Evolutionary conservation across 2,888 invertebrate genomes (phyloP), one percentile per base, ranked within the genome.

Genomic region (Bibio marci): DNA sequence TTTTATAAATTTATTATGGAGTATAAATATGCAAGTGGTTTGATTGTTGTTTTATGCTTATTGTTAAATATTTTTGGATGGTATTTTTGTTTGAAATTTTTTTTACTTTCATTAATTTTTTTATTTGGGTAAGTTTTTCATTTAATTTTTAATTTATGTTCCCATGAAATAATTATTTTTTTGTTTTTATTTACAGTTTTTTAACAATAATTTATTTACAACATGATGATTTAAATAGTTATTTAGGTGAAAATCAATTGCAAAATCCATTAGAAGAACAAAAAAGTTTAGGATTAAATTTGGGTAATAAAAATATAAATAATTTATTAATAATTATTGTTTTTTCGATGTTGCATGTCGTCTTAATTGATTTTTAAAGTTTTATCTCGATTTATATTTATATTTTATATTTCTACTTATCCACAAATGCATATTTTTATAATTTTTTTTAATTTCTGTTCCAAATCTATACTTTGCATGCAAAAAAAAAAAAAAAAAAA

Each of bases 41-140:
- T 37, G 11, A 13, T 40, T n/a, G 42, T 30, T 15, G 31, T 37
- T 11, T 7, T 43, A 12, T 40, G 41, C 27, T 37, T 45, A 35
- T 30, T 43, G 17, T 37, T 37, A 5, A 41, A 45, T 31, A 31
- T 43, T 25, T 43, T 45, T 15, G 45, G 45, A 32, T 13, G 43
- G 27, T 15, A 37, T 13, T 40, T 38, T 19, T 41, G 35, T 13
- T 27, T 43, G 7, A 10, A 33, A 13, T 15, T 43, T 30, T 17
- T 42, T 10, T 10, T 42, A 13, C 22, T 35, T 10, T 14, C 42
- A 7, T 15, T 43, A 32, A 28, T 37, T 13, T 43, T 45, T 35
- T n/a, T 39, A 3, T 12, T 43, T 32, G 45, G 45, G 45, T 45
- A 38, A 39, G 37, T 26, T 28, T 22, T 22, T 6, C 4, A 22